Evolutionary conservation across 2,113 vertebrate species (phyloP).

Genomic region (Aviceda subcristata): DNA sequence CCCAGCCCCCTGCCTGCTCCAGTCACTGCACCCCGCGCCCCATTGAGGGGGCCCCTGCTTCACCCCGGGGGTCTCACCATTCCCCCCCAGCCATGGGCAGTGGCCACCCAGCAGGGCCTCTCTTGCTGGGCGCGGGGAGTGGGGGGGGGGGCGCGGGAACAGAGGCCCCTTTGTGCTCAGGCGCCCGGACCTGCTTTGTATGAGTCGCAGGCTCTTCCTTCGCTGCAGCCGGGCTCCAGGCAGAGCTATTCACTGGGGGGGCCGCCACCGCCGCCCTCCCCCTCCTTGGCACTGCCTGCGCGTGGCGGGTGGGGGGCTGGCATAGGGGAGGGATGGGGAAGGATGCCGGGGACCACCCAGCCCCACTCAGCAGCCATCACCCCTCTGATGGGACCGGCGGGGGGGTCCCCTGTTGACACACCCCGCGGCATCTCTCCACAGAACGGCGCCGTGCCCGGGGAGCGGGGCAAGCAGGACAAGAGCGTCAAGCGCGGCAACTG

Average conservation of each 20-base stretch:
- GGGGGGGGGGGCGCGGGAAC: slow-evolving; percentile 24
- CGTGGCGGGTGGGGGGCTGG: neutral
- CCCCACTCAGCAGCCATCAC: fast-evolving
- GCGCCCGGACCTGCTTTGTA: slow-evolving; percentile 70
- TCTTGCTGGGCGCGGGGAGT: neutral
- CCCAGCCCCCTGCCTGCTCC: neutral
- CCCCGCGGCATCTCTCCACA: slow-evolving; percentile 63
- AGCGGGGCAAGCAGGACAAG: slow-evolving; percentile 89
- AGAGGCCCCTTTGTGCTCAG: slow-evolving; percentile 75
- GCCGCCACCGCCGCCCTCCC: neutral
- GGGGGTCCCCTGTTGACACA: neutral
- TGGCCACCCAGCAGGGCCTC: slow-evolving; percentile 35
- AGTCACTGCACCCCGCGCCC: neutral
- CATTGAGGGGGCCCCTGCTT: neutral
- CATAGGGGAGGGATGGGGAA: neutral
- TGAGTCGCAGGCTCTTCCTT: slow-evolving; percentile 69
- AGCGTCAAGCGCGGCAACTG: slow-evolving; percentile 94
- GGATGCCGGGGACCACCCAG: neutral
- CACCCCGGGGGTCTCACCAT: neutral
- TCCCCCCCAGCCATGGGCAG: neutral
- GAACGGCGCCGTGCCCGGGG: slow-evolving; percentile 97
- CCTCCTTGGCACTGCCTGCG: slow-evolving; percentile 34
- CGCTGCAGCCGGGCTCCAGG: slow-evolving; percentile 39
- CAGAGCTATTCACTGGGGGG: slow-evolving; percentile 44
- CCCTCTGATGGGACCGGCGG: neutral